Conservation (phyloP, 2,797 vertebrate species). For the Peromyscus aztecus region DNA sequence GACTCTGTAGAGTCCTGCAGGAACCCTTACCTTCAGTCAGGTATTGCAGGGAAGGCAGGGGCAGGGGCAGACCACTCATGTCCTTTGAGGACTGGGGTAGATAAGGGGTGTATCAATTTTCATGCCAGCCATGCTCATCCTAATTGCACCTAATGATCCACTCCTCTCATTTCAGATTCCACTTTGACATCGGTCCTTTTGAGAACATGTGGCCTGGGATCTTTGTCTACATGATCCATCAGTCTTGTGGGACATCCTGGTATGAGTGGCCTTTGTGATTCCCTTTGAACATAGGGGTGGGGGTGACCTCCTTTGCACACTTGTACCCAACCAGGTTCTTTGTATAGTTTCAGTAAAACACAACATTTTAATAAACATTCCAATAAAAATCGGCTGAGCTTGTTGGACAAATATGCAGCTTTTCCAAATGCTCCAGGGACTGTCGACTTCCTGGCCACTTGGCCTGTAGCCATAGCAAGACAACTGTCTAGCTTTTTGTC, state of each 20-base stretch:
- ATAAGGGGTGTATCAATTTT: neutral
- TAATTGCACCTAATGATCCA: neutral
- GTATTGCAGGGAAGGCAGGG: neutral
- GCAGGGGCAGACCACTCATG: fast-evolving
- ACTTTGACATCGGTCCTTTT: conserved; percentile 98
- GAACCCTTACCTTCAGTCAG: neutral
- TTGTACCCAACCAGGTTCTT: neutral
- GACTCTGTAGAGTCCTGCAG: neutral
- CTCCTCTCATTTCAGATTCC: conserved; percentile 90
- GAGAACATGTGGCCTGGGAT: conserved; percentile 98
- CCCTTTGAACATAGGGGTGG: neutral
- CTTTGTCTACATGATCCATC: conserved; percentile 98
- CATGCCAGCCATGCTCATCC: neutral
- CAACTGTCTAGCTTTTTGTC: fast-evolving
- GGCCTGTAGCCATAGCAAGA: neutral
- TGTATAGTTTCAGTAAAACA: neutral
- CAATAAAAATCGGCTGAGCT: neutral
- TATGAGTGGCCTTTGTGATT: conserved; percentile 80
- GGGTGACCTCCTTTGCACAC: neutral
- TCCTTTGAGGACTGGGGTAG: neutral
- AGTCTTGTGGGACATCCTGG: conserved; percentile 96
- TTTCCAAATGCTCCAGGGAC: neutral
- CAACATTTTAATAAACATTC: neutral
- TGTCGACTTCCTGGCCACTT: neutral
- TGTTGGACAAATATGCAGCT: neutral